Base-by-base conservation (phyloP, 2,797 vertebrate genomes). In the Erithacus rubecula region DNA sequence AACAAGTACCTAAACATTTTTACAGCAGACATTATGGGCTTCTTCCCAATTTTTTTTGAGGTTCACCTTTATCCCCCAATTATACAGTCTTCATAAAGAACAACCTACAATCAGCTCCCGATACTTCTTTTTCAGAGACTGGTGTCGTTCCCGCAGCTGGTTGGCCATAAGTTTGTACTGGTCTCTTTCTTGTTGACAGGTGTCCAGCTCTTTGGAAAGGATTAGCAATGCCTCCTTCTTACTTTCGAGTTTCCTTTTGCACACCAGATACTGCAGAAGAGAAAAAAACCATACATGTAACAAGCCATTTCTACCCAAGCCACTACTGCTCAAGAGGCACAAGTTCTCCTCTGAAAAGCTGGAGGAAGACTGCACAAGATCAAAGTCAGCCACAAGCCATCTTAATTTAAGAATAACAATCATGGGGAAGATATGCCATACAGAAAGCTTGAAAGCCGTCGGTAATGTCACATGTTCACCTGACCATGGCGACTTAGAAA, bases 141-240 rank as follows among this genome's bases (percentile, higher is more conserved):
- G 99, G 96, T 99, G 99, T 27, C 98, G 98, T 67, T 99, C 99
- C 6, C 99, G 98, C 11, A 99, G 98, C 98, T 99, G 99, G 95
- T 99, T 99, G 80, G 99, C 99, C 99, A 99, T 99, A 96, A 99
- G 99, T 67, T 99, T 98, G 98, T 98, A 99, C 96, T 99, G 99
- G 97, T 99, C 99, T 91, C 99, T 97, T 95, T 99, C 99, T 97
- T 99, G 99, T 83, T 99, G 99, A 96, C 99, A 99, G 21, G 98
- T 98, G 97, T 99, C 99, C 97, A 99, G 97, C 96, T 99, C 99
- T 96, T 99, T 99, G 32, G 99, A 99, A 81, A 99, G 98, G 96
- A 99, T 99, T 85, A 99, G 98, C 52, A 99, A 95, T 23, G 99
- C 99, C 68, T 99, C 99, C 92, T 99, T 99, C 96, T 99, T 99